Conservation (phyloP, 2,113 vertebrate species). For the Acinonyx jubatus region DNA sequence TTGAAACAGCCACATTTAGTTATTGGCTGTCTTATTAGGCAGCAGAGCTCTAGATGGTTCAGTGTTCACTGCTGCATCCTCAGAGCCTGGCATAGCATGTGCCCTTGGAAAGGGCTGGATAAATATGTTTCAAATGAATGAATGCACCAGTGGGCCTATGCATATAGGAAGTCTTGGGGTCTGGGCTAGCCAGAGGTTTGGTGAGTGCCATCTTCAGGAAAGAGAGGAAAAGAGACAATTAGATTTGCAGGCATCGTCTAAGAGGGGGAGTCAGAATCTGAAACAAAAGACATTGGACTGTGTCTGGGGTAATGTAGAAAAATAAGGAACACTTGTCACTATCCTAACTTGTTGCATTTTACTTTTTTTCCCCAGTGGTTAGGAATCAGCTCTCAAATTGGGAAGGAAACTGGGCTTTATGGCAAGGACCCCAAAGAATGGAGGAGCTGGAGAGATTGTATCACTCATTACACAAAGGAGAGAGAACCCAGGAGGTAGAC, state of each 20-base stretch:
- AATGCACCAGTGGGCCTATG: neutral
- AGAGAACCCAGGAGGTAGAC: neutral
- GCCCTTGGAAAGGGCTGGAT: neutral
- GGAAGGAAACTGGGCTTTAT: neutral
- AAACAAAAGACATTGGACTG: neutral
- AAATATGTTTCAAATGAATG: neutral
- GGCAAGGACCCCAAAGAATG: neutral
- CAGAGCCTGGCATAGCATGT: neutral
- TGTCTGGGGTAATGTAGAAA: neutral
- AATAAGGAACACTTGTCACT: neutral
- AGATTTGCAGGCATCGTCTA: neutral
- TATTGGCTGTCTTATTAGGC: neutral
- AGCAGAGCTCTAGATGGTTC: neutral
- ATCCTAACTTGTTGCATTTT: neutral
- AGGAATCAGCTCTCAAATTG: neutral
- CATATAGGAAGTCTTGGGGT: neutral
- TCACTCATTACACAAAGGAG: neutral
- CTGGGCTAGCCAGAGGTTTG: neutral
- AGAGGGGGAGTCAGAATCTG: neutral
- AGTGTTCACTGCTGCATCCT: neutral
- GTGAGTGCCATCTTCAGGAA: neutral
- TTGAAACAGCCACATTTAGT: neutral
- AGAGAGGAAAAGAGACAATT: neutral
- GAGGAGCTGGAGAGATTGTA: neutral
- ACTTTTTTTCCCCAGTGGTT: neutral